A percentile compares a stretch with the other conserved stretches of the same genome.
Conservation (phyloP, 2,113 vertebrate species). For the Bolborhynchus lineola region DNA sequence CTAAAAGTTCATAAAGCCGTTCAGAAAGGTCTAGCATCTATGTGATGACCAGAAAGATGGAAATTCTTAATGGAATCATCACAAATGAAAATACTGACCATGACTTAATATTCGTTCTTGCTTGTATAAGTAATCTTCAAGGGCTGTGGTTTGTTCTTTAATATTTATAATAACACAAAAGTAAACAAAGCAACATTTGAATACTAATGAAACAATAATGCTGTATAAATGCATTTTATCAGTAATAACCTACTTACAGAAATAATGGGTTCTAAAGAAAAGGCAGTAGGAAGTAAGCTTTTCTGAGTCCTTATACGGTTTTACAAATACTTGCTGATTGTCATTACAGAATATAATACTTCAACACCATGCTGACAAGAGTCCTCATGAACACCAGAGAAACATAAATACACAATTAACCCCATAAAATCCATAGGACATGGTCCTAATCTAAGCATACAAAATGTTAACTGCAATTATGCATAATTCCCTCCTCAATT, state of each 20-base stretch:
- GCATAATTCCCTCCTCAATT: neutral
- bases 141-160: neutral
- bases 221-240: neutral
- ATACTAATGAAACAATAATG: neutral
- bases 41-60: neutral
- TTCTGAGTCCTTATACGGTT: neutral
- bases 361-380: neutral
- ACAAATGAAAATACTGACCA: neutral
- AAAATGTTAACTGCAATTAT: neutral
- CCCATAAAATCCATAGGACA: neutral
- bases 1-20: neutral
- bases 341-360: neutral
- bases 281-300: neutral
- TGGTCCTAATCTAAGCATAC: neutral
- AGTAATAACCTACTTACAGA: neutral
- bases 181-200: neutral
- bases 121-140: neutral
- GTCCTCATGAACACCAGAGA: neutral
- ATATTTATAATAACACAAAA: neutral
- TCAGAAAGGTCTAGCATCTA: neutral
- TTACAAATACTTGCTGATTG: neutral
- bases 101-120: neutral
- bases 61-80: neutral
- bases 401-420: neutral
- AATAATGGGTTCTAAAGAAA: neutral